phyloP scores from a whole-genome alignment of 2,888 invertebrate species.

The Andrena praecox region DNA sequence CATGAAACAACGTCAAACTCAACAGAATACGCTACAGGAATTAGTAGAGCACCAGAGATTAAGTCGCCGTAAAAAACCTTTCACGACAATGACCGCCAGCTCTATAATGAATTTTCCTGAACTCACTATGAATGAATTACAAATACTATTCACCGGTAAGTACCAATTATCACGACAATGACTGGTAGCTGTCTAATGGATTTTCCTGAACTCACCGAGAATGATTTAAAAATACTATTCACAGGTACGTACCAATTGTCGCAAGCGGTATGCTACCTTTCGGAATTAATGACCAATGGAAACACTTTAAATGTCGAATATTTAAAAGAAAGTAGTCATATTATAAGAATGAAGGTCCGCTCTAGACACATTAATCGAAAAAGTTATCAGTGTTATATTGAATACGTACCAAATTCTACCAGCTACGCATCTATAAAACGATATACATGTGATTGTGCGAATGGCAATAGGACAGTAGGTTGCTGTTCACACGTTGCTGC shows the following conservation, averaged over 20 bases:
- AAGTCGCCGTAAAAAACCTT: slow-evolving; percentile 1
- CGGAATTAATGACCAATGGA: too few relatives aligned
- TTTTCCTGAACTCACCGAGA: neutral
- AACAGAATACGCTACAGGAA: neutral
- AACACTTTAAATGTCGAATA: neutral
- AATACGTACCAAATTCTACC: too few relatives aligned
- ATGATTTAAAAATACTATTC: too few relatives aligned
- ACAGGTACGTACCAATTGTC: too few relatives aligned
- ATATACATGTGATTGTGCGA: neutral
- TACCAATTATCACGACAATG: neutral
- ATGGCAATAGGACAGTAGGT: neutral
- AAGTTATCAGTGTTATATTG: neutral
- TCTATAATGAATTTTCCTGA: neutral
- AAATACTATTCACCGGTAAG: neutral
- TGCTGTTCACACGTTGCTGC: neutral
- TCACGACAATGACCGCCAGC: neutral
- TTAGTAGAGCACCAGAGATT: neutral
- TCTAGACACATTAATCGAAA: neutral
- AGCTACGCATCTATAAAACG: too few relatives aligned
- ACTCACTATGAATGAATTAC: neutral
- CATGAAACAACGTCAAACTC: neutral
- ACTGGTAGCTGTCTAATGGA: too few relatives aligned
- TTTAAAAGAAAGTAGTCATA: neutral
- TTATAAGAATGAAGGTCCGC: neutral
- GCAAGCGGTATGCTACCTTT: too few relatives aligned